phyloP scores from a whole-genome alignment of 2,797 vertebrate genomes.

The Sebastes iracundus region DNA sequence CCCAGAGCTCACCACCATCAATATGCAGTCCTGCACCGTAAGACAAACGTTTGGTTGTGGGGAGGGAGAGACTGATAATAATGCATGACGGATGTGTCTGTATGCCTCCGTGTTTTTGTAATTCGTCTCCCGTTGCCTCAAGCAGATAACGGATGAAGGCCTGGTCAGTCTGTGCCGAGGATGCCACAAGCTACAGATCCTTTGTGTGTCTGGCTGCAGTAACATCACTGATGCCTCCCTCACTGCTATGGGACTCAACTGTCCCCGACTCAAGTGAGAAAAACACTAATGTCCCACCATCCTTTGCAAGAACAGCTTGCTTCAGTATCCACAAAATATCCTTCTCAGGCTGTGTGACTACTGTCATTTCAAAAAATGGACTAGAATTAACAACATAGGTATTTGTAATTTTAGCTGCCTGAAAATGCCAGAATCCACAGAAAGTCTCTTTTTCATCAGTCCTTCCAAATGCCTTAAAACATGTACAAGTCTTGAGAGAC shows the following conservation, averaged over 20 bases:
- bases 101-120: conserved; percentile 10
- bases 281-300: background rate
- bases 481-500: background rate
- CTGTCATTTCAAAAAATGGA: background rate
- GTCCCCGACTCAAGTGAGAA: conserved; percentile 91
- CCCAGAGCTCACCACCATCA: conserved; percentile 91
- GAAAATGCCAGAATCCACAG: background rate
- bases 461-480: background rate
- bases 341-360: background rate
- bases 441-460: background rate
- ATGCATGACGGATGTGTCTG: background rate
- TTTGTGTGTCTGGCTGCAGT: conserved; percentile 92
- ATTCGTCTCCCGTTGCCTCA: conserved; percentile 39
- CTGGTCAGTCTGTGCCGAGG: conserved; percentile 91
- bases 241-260: conserved; percentile 92
- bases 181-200: conserved; percentile 90
- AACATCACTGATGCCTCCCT: conserved; percentile 93
- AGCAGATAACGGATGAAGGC: conserved; percentile 92
- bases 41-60: conserved; percentile 54
- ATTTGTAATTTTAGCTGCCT: background rate
- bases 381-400: background rate
- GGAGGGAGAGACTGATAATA: background rate
- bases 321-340: background rate
- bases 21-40: conserved; percentile 94
- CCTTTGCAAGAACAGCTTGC: background rate